Evolutionary conservation across 2,113 vertebrate genomes (phyloP), one percentile per base, ranked within the genome.

Genomic region (Leucoraja erinaceus): DNA sequence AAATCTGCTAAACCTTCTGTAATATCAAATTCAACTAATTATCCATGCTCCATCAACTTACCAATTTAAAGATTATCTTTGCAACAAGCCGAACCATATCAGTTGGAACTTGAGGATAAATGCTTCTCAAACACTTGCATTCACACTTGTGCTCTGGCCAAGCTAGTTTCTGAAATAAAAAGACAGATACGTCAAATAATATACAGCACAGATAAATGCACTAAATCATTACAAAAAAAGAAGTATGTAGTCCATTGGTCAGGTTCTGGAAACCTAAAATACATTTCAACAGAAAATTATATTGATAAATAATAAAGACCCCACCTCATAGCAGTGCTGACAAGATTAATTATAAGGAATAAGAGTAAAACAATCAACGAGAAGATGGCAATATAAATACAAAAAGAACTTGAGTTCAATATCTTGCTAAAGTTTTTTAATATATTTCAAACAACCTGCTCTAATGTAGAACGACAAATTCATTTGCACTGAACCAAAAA

Each of bases 1-100:
- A 90, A 90, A 70, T 70, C 11, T n/a, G 59, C 83, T 14, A 88
- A 88, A 14, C 14, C 59, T n/a, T 18, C 16, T 88, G 59, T 54
- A 56, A 63, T 88, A 88, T 31, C 20, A 88, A 63, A 88, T 8
- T 66, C 12, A 88, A n/a, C 59, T n/a, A 63, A 31, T 31, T 6
- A 5, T 31, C 20, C 4, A 54, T 72, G 68, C 22, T 72, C 4
- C 12, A 25, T 33, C 31, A 70, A 96, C 97, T 96, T 96, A 99
- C 99, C 95, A 98, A 94, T 93, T 96, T 97, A 95, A 98, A 97
- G 95, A 98, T 96, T 94, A 98, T 96, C 94, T 97, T 97, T 0
- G 97, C 98, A 61, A 97, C 96, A 93, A 99, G 97, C 54, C 98
- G 96, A 76, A 99, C 97, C 0, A 98, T 98, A 94, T 99, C 98